Conservation (phyloP, 2,113 vertebrate genomes). For the Daubentonia madagascariensis region DNA sequence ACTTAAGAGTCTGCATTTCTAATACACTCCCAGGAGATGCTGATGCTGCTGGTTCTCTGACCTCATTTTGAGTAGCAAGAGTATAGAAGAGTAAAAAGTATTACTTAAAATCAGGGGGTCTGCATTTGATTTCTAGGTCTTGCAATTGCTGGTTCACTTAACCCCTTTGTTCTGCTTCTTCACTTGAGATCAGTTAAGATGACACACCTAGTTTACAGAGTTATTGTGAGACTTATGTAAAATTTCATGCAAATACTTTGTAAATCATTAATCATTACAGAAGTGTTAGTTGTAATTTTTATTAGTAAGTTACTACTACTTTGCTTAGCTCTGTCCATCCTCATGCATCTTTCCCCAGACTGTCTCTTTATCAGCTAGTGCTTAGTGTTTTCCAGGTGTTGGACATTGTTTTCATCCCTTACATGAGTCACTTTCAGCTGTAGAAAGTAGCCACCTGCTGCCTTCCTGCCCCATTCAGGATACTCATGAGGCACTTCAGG, state of each 20-base stretch:
- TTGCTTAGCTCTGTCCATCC: not conserved
- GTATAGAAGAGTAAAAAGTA: not conserved
- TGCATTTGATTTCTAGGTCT: not conserved
- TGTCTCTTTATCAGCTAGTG: not conserved
- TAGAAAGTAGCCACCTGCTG: not conserved
- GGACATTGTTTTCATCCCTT: not conserved
- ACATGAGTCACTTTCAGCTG: not conserved
- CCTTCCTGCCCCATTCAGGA: too few species aligned
- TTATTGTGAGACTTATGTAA: not conserved
- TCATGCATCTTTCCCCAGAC: not conserved
- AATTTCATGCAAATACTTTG: not conserved
- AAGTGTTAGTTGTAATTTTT: not conserved
- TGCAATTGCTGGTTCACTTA: not conserved
- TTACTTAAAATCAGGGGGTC: not conserved
- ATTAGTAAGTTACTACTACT: not conserved
- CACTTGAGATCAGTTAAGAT: not conserved
- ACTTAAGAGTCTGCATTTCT: not conserved
- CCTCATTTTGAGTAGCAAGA: not conserved
- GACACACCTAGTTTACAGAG: not conserved
- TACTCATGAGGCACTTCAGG: not conserved
- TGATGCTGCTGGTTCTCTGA: not conserved
- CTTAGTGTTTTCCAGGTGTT: not conserved
- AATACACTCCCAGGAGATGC: not conserved
- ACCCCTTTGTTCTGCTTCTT: not conserved
- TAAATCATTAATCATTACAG: not conserved